These are phyloP conservation scores for Pterocles gutturalis DNA, from an alignment of 2,113 vertebrate genomes.

Conservation along the genomic window DNA sequence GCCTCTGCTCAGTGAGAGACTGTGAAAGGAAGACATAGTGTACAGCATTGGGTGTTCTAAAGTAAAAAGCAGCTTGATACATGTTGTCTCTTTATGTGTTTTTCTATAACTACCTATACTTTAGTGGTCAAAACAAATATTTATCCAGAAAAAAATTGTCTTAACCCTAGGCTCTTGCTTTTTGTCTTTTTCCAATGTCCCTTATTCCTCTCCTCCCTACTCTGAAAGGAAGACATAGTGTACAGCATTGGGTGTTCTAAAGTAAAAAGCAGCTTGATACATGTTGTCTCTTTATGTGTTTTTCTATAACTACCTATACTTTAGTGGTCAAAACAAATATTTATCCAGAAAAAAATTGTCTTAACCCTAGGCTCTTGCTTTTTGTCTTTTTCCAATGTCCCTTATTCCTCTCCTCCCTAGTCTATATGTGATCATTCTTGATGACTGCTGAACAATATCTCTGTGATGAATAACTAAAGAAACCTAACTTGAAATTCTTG, in stretches of 20 bases:
- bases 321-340: neutral
- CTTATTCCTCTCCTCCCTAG: neutral
- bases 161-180: rapidly evolving
- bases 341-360: neutral
- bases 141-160: neutral
- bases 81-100: neutral
- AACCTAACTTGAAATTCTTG: neutral
- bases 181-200: neutral
- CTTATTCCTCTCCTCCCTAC: neutral
- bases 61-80: neutral
- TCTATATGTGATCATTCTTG: neutral
- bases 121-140: neutral
- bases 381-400: rapidly evolving
- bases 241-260: neutral
- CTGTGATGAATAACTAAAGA: neutral
- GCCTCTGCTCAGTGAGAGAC: neutral
- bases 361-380: rapidly evolving
- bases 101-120: neutral
- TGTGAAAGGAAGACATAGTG: rapidly evolving
- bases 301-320: neutral
- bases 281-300: neutral
- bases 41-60: neutral
- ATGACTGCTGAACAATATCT: neutral
- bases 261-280: neutral
- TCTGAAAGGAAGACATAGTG: too few relatives aligned